Conservation (phyloP, 2,888 invertebrate genomes). For the Epistrophe eligans region DNA sequence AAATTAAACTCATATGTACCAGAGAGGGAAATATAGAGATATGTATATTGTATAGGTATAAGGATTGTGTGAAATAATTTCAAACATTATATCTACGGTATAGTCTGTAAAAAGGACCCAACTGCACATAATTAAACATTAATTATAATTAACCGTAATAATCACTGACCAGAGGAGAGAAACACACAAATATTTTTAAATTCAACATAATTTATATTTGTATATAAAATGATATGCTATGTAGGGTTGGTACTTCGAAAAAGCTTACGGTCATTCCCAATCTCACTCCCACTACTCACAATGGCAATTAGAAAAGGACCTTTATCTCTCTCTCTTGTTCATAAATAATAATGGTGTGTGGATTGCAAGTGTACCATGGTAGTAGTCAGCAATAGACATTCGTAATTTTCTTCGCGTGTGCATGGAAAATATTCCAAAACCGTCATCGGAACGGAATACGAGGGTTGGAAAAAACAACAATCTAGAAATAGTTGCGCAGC, state of each 20-base stretch:
- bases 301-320: conserved; percentile 23
- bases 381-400: conserved; percentile 21
- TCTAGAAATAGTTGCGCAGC: conserved; percentile 23
- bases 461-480: conserved; percentile 13
- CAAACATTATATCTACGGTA: neutral
- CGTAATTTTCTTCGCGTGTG: conserved; percentile 62
- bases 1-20: conserved; percentile 1
- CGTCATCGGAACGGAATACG: conserved; percentile 44
- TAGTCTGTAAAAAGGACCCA: neutral
- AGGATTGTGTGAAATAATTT: neutral
- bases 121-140: conserved; percentile 27
- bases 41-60: too few relatives aligned
- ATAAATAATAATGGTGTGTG: conserved; percentile 68
- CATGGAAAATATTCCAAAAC: conserved; percentile 59
- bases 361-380: conserved; percentile 39
- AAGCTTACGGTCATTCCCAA: conserved; percentile 4
- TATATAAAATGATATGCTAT: neutral
- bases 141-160: conserved; percentile 46
- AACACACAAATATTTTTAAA: conserved; percentile 27
- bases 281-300: neutral
- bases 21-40: neutral
- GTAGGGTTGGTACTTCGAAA: conserved; percentile 11
- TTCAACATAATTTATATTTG: conserved; percentile 2
- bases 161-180: neutral
- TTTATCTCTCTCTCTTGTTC: conserved; percentile 15